phyloP scores from a whole-genome alignment of 2,113 vertebrate species.

The Cynoglossus semilaevis region DNA sequence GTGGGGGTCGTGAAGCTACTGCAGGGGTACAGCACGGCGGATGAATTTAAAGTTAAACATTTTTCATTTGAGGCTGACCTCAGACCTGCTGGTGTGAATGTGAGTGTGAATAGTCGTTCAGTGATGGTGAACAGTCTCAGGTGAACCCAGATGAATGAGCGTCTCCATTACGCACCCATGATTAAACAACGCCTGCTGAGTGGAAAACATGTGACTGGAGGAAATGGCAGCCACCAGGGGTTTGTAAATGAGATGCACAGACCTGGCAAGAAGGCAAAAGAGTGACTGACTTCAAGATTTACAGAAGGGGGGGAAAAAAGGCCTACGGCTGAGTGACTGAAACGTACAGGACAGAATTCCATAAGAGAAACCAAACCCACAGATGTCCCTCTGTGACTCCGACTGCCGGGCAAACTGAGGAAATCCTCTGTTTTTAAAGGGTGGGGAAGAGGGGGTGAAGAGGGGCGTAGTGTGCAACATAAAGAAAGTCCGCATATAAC shows the following conservation, averaged over 20 bases:
- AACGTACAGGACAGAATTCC: slow-evolving; percentile 60
- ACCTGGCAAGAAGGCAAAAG: slow-evolving; percentile 24
- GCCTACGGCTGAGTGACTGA: slow-evolving; percentile 37
- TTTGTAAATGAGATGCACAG: slow-evolving; percentile 53
- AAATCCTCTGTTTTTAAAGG: slow-evolving; percentile 68
- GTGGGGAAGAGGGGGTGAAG: slow-evolving; percentile 3
- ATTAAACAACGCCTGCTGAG: slow-evolving; percentile 18
- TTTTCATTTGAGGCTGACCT: too few species aligned
- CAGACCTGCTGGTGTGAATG: too few species aligned
- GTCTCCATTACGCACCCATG: neutral
- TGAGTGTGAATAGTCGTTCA: too few species aligned
- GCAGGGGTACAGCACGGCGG: too few species aligned
- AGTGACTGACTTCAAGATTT: slow-evolving; percentile 36
- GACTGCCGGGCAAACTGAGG: slow-evolving; percentile 60
- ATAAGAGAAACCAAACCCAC: slow-evolving; percentile 59
- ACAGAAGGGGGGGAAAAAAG: slow-evolving; percentile 17
- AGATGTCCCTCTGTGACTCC: slow-evolving; percentile 43
- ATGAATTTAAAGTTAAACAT: too few species aligned
- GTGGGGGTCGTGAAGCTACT: too few species aligned
- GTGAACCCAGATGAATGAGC: too few species aligned
- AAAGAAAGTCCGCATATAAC: slow-evolving; percentile 30
- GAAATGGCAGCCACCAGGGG: slow-evolving; percentile 25
- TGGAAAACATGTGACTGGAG: slow-evolving; percentile 19
- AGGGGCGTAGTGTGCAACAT: slow-evolving; percentile 19
- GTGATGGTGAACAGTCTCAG: too few species aligned